Evolutionary conservation across 1,140 invertebrate species (phyloP).

Genomic region (Geopemphigus sp.): DNA sequence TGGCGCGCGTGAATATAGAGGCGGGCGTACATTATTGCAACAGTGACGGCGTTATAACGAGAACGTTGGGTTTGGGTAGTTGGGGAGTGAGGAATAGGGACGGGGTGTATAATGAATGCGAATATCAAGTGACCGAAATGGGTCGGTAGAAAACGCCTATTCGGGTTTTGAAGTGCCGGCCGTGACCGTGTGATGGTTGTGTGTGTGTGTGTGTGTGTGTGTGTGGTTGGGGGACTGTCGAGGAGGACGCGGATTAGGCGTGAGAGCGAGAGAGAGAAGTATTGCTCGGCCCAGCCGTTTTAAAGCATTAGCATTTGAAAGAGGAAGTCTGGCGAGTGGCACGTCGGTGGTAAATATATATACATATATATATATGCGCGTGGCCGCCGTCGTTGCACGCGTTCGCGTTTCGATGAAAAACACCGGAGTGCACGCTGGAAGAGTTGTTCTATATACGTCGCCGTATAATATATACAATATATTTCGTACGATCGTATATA

Average conservation of each 20-base stretch:
- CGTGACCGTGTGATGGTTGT: no score
- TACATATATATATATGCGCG: neutral
- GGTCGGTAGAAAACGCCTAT: conserved; percentile 40
- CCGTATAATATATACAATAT: neutral
- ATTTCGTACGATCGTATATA: no score
- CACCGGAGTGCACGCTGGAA: conserved; percentile 27
- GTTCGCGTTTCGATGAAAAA: conserved; percentile 30
- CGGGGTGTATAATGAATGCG: conserved; percentile 23
- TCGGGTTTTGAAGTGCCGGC: conserved; percentile 18
- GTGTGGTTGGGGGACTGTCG: no score
- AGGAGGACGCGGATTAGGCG: no score
- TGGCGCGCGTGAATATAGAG: neutral
- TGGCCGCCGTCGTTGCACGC: neutral
- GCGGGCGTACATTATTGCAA: neutral
- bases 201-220: no score
- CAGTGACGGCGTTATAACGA: no score
- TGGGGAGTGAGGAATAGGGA: no score
- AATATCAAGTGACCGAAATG: conserved; percentile 42
- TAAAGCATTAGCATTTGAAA: conserved; percentile 46
- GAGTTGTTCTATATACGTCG: neutral
- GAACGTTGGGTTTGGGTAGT: no score
- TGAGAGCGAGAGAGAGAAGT: neutral
- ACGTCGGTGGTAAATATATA: neutral
- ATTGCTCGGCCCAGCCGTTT: conserved; percentile 4
- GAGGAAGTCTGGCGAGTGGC: conserved; percentile 38